phyloP scores from a whole-genome alignment of 2,797 vertebrate genomes.

The Anolis apletophallus region DNA sequence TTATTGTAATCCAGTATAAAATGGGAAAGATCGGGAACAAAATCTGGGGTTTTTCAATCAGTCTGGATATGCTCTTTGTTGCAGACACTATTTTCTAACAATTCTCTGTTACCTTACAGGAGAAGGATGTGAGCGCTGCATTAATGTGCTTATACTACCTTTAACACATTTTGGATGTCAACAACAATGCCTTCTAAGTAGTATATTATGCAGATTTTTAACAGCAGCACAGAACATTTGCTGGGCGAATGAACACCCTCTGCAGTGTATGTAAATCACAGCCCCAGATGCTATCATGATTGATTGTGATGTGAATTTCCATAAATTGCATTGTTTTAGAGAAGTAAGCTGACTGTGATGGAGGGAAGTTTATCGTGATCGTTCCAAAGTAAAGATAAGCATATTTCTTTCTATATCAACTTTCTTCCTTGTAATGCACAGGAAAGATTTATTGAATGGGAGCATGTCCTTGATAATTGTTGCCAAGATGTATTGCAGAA shows the following conservation, averaged over 20 bases:
- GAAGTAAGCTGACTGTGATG: not conserved
- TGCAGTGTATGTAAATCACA: not conserved
- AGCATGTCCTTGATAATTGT: constrained; percentile 21
- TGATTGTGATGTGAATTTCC: not conserved
- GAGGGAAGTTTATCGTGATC: constrained; percentile 23
- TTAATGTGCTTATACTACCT: constrained; percentile 5
- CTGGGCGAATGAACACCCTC: constrained; percentile 22
- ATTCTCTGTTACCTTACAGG: not conserved
- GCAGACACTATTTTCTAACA: not conserved
- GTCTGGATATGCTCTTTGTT: not conserved
- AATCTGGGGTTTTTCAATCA: no score
- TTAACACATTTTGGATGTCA: constrained; percentile 1
- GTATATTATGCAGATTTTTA: constrained; percentile 3
- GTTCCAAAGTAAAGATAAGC: not conserved
- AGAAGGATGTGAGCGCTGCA: constrained; percentile 13
- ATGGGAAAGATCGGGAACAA: no score
- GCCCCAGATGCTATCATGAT: not conserved
- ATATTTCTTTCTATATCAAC: constrained; percentile 23
- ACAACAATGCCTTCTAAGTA: constrained; percentile 6
- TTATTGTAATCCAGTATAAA: no score
- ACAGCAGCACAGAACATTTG: constrained; percentile 3
- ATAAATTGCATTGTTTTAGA: constrained; percentile 17
- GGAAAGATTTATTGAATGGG: constrained; percentile 12
- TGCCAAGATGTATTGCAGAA: constrained; percentile 28
- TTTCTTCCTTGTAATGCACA: constrained; percentile 3